Evolutionary conservation across 2,113 vertebrate genomes (phyloP).

Genomic region (Octodon degus): DNA sequence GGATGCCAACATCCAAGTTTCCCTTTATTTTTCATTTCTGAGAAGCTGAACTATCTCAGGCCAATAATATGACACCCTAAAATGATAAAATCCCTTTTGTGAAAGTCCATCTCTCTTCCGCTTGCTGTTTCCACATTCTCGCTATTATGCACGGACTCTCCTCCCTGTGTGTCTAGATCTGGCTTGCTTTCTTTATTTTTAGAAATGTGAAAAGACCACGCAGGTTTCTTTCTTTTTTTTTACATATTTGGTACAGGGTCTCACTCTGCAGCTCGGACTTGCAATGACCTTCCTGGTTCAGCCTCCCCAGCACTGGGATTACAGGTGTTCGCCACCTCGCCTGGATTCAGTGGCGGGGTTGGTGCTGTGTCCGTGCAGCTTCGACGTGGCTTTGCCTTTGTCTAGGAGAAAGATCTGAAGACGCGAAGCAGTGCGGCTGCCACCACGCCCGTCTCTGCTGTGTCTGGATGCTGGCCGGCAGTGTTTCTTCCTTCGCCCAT

Average conservation of each 20-base stretch:
- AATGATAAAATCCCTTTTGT: background rate
- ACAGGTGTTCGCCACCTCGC: too few species aligned
- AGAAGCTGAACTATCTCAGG: slow-evolving; percentile 3
- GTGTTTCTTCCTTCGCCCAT: background rate
- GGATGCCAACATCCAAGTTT: background rate
- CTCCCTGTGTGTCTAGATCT: background rate
- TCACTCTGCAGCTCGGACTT: too few species aligned
- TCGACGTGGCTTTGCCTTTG: background rate
- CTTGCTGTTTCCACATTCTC: background rate
- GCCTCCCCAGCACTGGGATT: too few species aligned
- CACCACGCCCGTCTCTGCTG: fast-evolving
- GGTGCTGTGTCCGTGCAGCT: background rate
- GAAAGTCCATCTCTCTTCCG: background rate
- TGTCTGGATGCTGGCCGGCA: background rate
- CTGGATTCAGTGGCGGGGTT: too few species aligned
- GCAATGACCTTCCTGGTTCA: too few species aligned
- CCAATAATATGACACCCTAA: background rate
- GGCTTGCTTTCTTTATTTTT: background rate
- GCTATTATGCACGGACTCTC: background rate
- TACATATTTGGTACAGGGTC: too few species aligned
- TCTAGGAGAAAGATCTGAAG: background rate
- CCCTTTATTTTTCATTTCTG: slow-evolving; percentile 6
- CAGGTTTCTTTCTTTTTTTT: too few species aligned
- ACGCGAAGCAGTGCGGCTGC: background rate
- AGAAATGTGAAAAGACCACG: background rate